phyloP scores from a whole-genome alignment of 2,888 invertebrate genomes.

The Agelastica alni region DNA sequence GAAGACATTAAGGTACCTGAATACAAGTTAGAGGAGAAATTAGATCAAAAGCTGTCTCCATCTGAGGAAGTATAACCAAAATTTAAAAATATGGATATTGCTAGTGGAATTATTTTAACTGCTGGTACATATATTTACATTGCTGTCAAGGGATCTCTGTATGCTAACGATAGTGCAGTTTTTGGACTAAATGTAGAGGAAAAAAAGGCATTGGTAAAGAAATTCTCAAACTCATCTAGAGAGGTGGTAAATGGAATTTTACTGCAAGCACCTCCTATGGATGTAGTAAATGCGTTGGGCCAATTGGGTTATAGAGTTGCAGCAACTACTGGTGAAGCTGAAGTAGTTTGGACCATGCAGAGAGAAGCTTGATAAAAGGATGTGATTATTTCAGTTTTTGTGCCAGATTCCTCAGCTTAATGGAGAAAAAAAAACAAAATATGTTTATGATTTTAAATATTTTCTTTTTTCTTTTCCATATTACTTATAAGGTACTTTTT shows the following conservation, averaged over 20 bases:
- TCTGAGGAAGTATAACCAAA: conserved; percentile 27
- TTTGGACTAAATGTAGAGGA: conserved; percentile 78
- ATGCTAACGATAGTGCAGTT: conserved; percentile 73
- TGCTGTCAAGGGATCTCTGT: conserved; percentile 79
- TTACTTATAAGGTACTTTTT: no score
- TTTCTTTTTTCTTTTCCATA: no score
- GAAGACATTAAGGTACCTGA: conserved; percentile 8
- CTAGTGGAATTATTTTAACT: conserved; percentile 55
- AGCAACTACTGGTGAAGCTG: conserved; percentile 78
- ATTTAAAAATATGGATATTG: conserved; percentile 50
- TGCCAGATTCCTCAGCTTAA: conserved; percentile 1
- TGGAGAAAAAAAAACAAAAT: no score
- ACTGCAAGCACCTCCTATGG: conserved; percentile 71
- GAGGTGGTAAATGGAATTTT: conserved; percentile 74
- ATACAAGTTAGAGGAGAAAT: conserved; percentile 18
- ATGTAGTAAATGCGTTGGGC: conserved; percentile 73
- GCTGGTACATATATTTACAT: conserved; percentile 70
- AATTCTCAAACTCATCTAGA: conserved; percentile 65
- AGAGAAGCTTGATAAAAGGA: conserved; percentile 67
- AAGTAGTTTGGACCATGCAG: conserved; percentile 83
- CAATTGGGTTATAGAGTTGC: conserved; percentile 79
- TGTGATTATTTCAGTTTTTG: conserved; percentile 1
- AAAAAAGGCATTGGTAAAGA: conserved; percentile 69
- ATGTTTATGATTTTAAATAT: no score
- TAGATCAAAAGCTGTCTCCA: conserved; percentile 22